Conservation (phyloP, 2,113 vertebrate species). For the Vicugna pacos region DNA sequence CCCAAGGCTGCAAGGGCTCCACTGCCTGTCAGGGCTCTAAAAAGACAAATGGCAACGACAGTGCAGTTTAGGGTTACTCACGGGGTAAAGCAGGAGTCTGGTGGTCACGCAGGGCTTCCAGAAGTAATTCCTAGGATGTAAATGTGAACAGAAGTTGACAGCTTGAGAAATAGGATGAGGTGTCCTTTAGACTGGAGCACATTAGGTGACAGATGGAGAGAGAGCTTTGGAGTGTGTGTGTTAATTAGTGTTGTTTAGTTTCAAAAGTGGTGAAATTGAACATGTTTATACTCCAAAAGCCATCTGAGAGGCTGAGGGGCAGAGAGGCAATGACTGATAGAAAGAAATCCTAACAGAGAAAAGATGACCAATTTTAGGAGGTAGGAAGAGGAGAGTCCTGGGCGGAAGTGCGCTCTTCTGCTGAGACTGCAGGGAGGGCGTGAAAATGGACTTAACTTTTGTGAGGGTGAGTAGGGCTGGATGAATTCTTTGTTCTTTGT, state of each 20-base stretch:
- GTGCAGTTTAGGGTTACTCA: accelerated
- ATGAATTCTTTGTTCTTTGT: background rate
- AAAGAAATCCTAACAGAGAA: background rate
- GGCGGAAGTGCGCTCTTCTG: background rate
- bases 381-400: too few species aligned
- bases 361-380: background rate
- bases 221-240: background rate
- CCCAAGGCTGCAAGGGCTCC: background rate
- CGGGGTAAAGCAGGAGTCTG: accelerated
- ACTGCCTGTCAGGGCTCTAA: background rate
- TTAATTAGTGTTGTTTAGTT: background rate
- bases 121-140: background rate
- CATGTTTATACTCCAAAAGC: background rate
- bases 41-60: background rate
- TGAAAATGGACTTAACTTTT: background rate
- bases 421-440: background rate
- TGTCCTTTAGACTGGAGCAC: background rate
- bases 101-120: background rate
- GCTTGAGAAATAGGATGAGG: background rate
- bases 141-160: background rate
- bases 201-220: background rate
- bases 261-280: background rate
- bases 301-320: background rate
- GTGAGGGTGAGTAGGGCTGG: background rate
- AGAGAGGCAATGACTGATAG: background rate